phyloP scores from a whole-genome alignment of 2,888 invertebrate genomes.

The Cenopis cana region DNA sequence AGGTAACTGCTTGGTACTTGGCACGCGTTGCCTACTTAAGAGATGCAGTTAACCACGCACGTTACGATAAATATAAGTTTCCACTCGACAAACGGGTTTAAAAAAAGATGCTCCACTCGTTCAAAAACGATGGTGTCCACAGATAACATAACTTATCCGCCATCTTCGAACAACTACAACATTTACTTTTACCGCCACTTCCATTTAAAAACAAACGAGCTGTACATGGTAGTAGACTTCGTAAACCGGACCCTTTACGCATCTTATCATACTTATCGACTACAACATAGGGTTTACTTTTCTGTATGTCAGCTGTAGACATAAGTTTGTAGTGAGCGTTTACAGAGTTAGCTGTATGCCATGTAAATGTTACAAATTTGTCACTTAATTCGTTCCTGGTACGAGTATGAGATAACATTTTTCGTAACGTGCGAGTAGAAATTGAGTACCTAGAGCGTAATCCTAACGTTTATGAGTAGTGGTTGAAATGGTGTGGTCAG shows the following conservation, averaged over 20 bases:
- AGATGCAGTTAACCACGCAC: constrained; percentile 11
- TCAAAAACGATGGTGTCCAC: constrained; percentile 12
- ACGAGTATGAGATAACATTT: constrained; percentile 38
- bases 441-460: constrained; percentile 10
- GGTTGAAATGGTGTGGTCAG: neutral
- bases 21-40: neutral
- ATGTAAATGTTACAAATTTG: constrained; percentile 37
- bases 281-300: constrained; percentile 5
- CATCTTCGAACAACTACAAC: constrained; percentile 22
- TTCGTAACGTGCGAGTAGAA: constrained; percentile 32
- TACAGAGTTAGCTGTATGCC: constrained; percentile 16
- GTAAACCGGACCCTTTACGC: constrained; percentile 12
- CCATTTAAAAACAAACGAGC: constrained; percentile 35
- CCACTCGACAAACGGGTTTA: neutral
- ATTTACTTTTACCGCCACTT: constrained; percentile 40
- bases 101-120: neutral
- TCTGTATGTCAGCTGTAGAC: neutral
- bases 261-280: neutral
- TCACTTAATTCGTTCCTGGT: constrained; percentile 33
- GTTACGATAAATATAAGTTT: constrained; percentile 10
- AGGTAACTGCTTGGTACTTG: constrained; percentile 2
- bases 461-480: constrained; percentile 12
- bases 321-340: constrained; percentile 22
- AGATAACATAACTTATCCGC: constrained; percentile 25
- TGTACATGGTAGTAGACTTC: constrained; percentile 9